Conservation (phyloP, 2,797 vertebrate genomes). For the Sebastes oblongus region DNA sequence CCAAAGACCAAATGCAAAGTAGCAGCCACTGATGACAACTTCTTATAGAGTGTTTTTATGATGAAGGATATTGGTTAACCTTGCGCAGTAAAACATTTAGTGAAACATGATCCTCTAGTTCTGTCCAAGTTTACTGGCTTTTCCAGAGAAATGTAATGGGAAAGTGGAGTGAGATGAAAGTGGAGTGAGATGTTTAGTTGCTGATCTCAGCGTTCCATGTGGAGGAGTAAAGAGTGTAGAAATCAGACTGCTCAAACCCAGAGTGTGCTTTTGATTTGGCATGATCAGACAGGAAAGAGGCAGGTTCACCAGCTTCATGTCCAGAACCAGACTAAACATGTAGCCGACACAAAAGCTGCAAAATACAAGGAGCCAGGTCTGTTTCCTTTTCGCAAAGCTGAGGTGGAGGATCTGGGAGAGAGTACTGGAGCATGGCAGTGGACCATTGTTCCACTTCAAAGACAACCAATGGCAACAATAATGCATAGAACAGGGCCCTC, state of each 20-base stretch:
- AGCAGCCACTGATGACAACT: background rate
- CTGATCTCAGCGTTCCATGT: background rate
- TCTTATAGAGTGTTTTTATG: background rate
- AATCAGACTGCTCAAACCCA: too few species aligned
- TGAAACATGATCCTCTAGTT: background rate
- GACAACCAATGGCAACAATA: background rate
- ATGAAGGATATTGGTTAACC: background rate
- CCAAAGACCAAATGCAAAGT: conserved; percentile 6
- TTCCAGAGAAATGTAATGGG: background rate
- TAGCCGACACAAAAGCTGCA: too few species aligned
- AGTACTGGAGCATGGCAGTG: background rate
- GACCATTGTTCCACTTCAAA: background rate
- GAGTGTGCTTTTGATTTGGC: background rate
- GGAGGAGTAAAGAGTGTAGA: background rate
- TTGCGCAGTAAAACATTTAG: background rate
- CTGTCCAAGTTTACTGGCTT: background rate
- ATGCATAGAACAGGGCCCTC: background rate
- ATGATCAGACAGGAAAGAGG: background rate
- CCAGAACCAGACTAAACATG: background rate
- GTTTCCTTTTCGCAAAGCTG: background rate
- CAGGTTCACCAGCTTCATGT: background rate
- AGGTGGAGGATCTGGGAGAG: too few species aligned
- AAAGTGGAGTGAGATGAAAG: background rate
- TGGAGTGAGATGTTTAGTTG: background rate
- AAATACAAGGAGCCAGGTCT: background rate